A percentile compares a stretch with the other conserved stretches of the same genome.
phyloP scores from a whole-genome alignment of 2,113 vertebrate species.

The Podiceps cristatus region DNA sequence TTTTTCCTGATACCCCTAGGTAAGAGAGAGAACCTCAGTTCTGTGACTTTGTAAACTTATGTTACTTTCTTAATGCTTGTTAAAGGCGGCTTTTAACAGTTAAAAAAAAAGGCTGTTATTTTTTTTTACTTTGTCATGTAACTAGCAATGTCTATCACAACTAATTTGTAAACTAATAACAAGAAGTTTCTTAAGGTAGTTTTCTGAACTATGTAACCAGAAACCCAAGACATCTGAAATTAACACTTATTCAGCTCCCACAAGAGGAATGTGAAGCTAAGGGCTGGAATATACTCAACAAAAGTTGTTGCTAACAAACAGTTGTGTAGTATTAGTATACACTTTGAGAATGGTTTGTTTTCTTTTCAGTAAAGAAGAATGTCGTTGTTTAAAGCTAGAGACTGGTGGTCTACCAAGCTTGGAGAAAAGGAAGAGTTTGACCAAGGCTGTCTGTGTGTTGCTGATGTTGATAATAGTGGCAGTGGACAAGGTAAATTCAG shows the following conservation, averaged over 20 bases:
- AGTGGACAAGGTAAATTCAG: conserved; percentile 86
- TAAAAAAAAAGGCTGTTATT: accelerated
- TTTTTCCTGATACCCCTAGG: not conserved
- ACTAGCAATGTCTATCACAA: not conserved
- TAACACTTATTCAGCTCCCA: not conserved
- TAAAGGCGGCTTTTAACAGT: not conserved
- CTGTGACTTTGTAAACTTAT: not conserved
- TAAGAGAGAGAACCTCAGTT: not conserved
- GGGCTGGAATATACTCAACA: not conserved
- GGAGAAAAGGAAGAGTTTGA: conserved; percentile 97
- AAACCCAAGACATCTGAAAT: not conserved
- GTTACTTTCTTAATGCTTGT: not conserved
- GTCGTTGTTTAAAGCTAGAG: conserved; percentile 98
- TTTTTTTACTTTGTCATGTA: not conserved
- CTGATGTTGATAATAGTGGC: conserved; percentile 93
- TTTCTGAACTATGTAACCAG: not conserved
- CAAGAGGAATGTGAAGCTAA: not conserved
- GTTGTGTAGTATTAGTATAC: not conserved
- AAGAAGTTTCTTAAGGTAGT: not conserved
- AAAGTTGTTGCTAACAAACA: not conserved
- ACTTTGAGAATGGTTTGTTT: not conserved
- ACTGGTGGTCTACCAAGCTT: conserved; percentile 92
- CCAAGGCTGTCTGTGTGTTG: conserved; percentile 92
- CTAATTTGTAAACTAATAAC: not conserved
- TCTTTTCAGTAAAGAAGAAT: conserved; percentile 79